These are phyloP conservation scores for Eupleurogrammus muticus DNA, from an alignment of 2,797 vertebrate genomes.

Conservation along the genomic window DNA sequence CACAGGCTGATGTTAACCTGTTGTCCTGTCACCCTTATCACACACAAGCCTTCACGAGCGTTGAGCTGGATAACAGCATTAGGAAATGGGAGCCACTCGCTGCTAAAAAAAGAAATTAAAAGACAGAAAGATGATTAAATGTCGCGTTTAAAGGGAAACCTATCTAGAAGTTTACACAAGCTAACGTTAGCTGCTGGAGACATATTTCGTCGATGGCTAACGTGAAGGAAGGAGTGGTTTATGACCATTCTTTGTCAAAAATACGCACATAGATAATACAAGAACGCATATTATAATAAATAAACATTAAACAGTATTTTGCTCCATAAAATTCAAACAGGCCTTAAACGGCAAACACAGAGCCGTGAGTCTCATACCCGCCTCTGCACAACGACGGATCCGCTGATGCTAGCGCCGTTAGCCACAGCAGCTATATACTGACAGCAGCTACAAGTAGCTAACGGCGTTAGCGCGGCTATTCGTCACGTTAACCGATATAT, in stretches of 20 bases:
- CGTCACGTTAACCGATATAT: neutral
- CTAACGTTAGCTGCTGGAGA: constrained; percentile 13
- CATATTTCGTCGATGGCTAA: constrained; percentile 27
- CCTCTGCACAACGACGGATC: constrained; percentile 23
- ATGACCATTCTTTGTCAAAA: constrained; percentile 4
- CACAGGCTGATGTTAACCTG: constrained; percentile 18
- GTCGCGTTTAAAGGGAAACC: neutral
- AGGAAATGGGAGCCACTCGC: neutral
- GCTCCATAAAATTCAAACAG: neutral
- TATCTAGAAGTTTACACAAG: neutral
- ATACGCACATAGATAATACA: neutral
- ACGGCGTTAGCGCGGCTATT: constrained; percentile 20
- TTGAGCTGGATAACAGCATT: neutral
- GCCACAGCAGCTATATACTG: constrained; percentile 47
- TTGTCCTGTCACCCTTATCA: constrained; percentile 20
- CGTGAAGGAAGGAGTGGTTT: constrained; percentile 52
- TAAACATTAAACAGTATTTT: neutral
- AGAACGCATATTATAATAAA: neutral
- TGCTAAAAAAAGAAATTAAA: constrained; percentile 3
- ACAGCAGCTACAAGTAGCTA: constrained; percentile 60
- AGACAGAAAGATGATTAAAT: neutral
- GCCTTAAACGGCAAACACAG: constrained; percentile 11
- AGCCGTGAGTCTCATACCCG: constrained; percentile 17
- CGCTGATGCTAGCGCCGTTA: constrained; percentile 49
- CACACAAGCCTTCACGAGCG: constrained; percentile 13